Percentiles rank a stretch among this genome's conserved stretches.
These are phyloP conservation scores for Pagetopsis macropterus DNA, from an alignment of 2,797 vertebrate genomes.

Conservation along the genomic window DNA sequence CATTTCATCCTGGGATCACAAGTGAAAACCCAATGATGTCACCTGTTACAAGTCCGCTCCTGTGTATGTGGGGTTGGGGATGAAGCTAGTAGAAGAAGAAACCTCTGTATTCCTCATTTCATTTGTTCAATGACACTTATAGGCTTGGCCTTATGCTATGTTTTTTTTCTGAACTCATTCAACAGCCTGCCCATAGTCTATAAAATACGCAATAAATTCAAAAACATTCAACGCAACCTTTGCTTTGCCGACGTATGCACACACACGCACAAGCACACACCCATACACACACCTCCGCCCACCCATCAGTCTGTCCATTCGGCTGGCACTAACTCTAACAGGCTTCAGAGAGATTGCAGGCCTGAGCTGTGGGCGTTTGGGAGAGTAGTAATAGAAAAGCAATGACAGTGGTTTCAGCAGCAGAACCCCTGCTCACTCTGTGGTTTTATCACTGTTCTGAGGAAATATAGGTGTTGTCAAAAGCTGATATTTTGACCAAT, in stretches of 20 bases:
- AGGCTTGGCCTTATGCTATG: slow-evolving; percentile 51
- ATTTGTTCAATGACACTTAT: slow-evolving; percentile 65
- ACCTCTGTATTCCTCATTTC: slow-evolving; percentile 55
- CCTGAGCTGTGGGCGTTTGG: slow-evolving; percentile 79
- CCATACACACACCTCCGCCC: slow-evolving; percentile 70
- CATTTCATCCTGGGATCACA: slow-evolving; percentile 15
- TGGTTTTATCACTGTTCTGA: slow-evolving; percentile 80
- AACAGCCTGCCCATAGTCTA: slow-evolving; percentile 51
- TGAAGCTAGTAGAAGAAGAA: slow-evolving; percentile 42
- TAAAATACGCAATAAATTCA: slow-evolving; percentile 70
- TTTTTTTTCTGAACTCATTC: slow-evolving; percentile 61
- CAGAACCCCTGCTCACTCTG: slow-evolving; percentile 78
- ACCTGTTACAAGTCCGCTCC: slow-evolving; percentile 39
- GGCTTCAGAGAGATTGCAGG: slow-evolving; percentile 86
- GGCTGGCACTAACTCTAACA: slow-evolving; percentile 87
- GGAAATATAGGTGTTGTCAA: slow-evolving; percentile 83
- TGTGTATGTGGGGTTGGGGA: slow-evolving; percentile 31
- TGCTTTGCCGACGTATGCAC: slow-evolving; percentile 49
- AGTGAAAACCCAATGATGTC: slow-evolving; percentile 25
- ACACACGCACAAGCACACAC: slow-evolving; percentile 13
- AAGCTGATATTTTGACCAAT: slow-evolving; percentile 83
- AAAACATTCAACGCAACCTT: slow-evolving; percentile 74
- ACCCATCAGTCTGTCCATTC: slow-evolving; percentile 84
- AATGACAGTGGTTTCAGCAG: slow-evolving; percentile 85
- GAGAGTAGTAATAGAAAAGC: slow-evolving; percentile 85